These are phyloP conservation scores for Germaria angustata DNA, from an alignment of 2,888 invertebrate species.

Conservation along the genomic window DNA sequence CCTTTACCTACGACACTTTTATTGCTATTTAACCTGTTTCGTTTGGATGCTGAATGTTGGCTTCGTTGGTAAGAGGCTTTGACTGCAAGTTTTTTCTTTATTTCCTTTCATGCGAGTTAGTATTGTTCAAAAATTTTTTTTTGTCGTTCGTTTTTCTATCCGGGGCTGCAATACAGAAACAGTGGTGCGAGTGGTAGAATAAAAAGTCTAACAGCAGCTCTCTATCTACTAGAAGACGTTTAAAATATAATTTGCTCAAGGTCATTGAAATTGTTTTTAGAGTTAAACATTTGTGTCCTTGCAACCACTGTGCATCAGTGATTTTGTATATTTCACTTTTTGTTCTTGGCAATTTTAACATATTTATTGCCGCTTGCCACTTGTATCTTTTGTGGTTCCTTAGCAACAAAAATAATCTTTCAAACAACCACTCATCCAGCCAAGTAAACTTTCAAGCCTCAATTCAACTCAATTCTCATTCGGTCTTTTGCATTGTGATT, in stretches of 20 bases:
- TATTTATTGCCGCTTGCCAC: slow-evolving; percentile 64
- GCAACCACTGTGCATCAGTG: slow-evolving; percentile 26
- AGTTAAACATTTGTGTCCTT: neutral
- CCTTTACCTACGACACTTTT: slow-evolving; percentile 69
- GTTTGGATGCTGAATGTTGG: slow-evolving; percentile 35
- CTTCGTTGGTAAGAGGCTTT: neutral
- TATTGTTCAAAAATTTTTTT: neutral
- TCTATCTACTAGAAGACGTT: neutral
- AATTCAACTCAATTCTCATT: slow-evolving; percentile 13
- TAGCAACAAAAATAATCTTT: slow-evolving; percentile 28
- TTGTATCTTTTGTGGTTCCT: slow-evolving; percentile 49
- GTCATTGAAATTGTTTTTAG: neutral
- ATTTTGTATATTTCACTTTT: neutral
- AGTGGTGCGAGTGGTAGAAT: neutral
- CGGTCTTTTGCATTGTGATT: slow-evolving; percentile 27
- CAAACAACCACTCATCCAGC: slow-evolving; percentile 30
- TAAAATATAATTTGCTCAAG: neutral
- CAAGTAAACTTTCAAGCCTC: slow-evolving; percentile 31
- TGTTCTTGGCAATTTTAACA: slow-evolving; percentile 53
- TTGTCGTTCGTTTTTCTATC: neutral
- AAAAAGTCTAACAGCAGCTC: neutral
- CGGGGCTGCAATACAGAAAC: neutral
- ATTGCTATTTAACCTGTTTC: slow-evolving; percentile 68
- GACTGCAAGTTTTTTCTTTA: slow-evolving; percentile 1
- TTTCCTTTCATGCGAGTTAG: neutral